Conservation (phyloP, 2,113 vertebrate genomes). For the mouse (Mus musculus) region GRCm39 chr3:62326501-62327000, state of each 20-base stretch:
- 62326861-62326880: neutral
- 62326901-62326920: neutral
- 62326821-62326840: neutral
- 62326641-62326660: neutral
- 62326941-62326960: neutral
- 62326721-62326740: neutral
- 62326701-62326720: neutral
- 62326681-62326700: conserved; percentile 24
- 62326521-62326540: neutral
- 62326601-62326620: neutral
- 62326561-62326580: neutral
- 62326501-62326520: neutral
- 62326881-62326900: neutral
- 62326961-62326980: conserved; percentile 93
- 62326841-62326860: neutral
- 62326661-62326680: neutral
- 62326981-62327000: conserved; percentile 94
- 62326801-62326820: neutral
- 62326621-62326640: neutral
- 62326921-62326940: neutral
- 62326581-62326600: neutral
- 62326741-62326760: neutral
- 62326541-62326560: neutral
- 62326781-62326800: neutral
- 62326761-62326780: neutral